These are phyloP conservation scores for Papilio protenor DNA, from an alignment of 2,888 invertebrate genomes.

Conservation along the genomic window DNA sequence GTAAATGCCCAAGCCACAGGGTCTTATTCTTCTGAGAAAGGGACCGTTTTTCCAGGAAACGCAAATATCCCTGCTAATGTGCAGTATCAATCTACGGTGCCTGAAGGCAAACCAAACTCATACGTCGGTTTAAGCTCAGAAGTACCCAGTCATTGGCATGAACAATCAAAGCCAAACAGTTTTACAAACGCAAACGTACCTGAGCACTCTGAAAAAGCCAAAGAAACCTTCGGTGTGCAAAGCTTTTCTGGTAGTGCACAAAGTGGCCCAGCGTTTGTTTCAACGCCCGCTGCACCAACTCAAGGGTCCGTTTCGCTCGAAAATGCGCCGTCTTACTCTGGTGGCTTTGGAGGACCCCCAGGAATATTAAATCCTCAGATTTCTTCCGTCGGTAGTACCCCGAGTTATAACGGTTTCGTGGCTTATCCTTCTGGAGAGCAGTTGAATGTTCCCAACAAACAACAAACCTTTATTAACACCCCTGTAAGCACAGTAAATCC, in stretches of 20 bases:
- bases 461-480: constrained; percentile 10
- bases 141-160: constrained; percentile 4
- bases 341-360: constrained; percentile 61
- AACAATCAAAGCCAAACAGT: constrained; percentile 19
- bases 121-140: not conserved
- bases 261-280: constrained; percentile 4
- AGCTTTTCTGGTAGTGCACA: constrained; percentile 6
- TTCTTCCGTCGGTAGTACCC: constrained; percentile 18
- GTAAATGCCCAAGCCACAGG: constrained; percentile 12
- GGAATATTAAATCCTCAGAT: constrained; percentile 43
- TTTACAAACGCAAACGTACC: constrained; percentile 5
- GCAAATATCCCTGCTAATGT: constrained; percentile 33
- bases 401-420: not conserved
- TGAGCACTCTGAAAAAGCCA: not conserved
- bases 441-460: constrained; percentile 10
- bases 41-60: constrained; percentile 39
- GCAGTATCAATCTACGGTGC: constrained; percentile 9
- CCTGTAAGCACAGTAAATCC: constrained; percentile 20
- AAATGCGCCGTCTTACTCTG: constrained; percentile 56
- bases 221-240: constrained; percentile 25
- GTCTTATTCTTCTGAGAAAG: constrained; percentile 38
- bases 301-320: constrained; percentile 19
- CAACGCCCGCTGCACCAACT: constrained; percentile 6
- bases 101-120: constrained; percentile 20
- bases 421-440: not conserved